Base-by-base conservation (phyloP, 2,113 vertebrate genomes). In the Callipepla squamata region DNA sequence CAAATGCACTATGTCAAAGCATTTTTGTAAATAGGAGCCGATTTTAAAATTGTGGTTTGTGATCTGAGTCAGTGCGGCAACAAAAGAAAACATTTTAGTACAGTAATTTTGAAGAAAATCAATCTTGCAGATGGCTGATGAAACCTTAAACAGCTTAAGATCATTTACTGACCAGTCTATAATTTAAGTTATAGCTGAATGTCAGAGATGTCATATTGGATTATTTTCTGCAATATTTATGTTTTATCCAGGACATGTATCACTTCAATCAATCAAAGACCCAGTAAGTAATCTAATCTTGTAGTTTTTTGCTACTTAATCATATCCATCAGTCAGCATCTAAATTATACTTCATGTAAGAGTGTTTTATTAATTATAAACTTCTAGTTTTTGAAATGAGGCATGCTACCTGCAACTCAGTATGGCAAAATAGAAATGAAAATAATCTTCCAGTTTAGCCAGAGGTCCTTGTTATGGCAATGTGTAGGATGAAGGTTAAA, bases 1-100 rank as follows among this genome's bases (percentile, higher is more conserved):
- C 97, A 97, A 98, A 98, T 98, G 98, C 95, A 97, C 97, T 98
- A 98, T 98, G 98, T 98, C 98, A 98, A 98, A 97, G 97, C 95
- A 96, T 93, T 98, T 98, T 97, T 94, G 92, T 97, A 98, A 98
- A 98, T 98, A 98, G 97, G 97, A 98, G 96, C 68, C 96, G 98
- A 98, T 98, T 96, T 97, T 96, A 97, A 98, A 98, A 98, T 98
- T 98, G 97, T 97, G 97, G 97, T 97, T 98, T 97, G 97, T 94
- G 97, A 97, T 98, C 97, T 97, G 97, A 97, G 96, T 97, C 96
- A 96, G 93, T 85, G 78, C 93, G 95, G 97, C 97, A 98, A 97
- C 97, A 97, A 98, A 98, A 98, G 98, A 97, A 97, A 98, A 97
- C 96, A 97, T 97, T 98, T 98, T 95, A 97, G 97, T 98, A 98